Conservation (phyloP, 2,113 vertebrate genomes). For the Otus sunia region DNA sequence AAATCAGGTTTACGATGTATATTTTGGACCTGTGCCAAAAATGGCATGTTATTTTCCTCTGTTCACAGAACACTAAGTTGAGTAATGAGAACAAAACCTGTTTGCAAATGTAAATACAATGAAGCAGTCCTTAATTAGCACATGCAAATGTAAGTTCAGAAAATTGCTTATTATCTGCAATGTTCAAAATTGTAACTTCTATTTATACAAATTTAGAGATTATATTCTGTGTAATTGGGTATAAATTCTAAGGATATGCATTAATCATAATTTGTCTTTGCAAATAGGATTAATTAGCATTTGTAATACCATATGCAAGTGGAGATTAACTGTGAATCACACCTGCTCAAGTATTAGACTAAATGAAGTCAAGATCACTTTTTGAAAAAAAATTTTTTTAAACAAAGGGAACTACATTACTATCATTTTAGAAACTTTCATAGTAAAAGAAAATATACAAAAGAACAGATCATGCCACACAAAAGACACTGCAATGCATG, state of each 20-base stretch:
- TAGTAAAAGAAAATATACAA: not conserved
- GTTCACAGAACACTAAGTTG: not conserved
- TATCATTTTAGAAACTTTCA: not conserved
- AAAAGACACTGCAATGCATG: rapidly evolving
- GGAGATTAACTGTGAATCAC: conserved; percentile 19
- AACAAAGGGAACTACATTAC: not conserved
- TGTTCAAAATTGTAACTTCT: conserved; percentile 17
- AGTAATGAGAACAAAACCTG: not conserved
- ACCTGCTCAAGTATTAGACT: not conserved
- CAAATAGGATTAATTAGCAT: conserved; percentile 50
- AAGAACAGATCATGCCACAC: not conserved
- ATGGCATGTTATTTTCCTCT: not conserved
- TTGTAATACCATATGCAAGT: conserved; percentile 27
- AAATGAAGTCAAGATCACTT: not conserved
- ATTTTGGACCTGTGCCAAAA: not conserved
- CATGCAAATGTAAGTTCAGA: conserved; percentile 35
- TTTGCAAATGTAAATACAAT: conserved; percentile 34
- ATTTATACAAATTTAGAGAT: conserved; percentile 44
- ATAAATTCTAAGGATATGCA: conserved; percentile 38
- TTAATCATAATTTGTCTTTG: conserved; percentile 50
- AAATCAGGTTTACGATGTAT: not conserved
- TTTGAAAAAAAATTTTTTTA: not conserved
- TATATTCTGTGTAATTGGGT: conserved; percentile 55
- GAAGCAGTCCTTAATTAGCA: not conserved
- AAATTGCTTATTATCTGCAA: conserved; percentile 6